Conservation (phyloP, 2,113 vertebrate genomes). For the Elgaria multicarinata region DNA sequence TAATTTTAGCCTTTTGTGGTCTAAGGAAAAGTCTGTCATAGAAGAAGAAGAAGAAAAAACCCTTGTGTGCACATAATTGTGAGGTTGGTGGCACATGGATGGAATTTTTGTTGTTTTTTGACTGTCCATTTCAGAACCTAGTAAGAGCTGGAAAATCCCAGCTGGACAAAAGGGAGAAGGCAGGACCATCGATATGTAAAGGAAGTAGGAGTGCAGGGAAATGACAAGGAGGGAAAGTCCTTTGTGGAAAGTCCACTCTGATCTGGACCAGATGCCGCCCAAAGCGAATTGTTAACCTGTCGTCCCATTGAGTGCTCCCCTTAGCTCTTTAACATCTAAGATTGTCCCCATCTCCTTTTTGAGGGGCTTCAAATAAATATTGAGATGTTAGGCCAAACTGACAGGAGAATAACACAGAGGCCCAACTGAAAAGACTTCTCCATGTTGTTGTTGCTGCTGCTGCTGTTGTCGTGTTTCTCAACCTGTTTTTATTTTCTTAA, state of each 20-base stretch:
- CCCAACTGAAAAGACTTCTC: not conserved
- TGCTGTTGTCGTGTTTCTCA: too few species aligned
- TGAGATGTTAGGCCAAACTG: not conserved
- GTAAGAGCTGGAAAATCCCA: constrained; percentile 71
- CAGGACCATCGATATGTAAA: not conserved
- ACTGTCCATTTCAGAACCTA: constrained; percentile 60
- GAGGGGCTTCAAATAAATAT: not conserved
- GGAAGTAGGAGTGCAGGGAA: not conserved
- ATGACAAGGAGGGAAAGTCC: not conserved
- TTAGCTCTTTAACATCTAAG: not conserved
- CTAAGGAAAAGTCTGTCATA: constrained; percentile 57
- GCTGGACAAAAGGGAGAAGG: constrained; percentile 55
- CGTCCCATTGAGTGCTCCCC: not conserved
- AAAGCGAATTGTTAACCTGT: not conserved
- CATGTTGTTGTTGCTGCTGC: not conserved
- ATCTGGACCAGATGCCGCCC: not conserved
- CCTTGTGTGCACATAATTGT: constrained; percentile 26
- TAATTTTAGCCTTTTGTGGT: constrained; percentile 69
- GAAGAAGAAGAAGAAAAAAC: not conserved
- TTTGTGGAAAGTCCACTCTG: not conserved
- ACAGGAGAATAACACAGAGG: not conserved
- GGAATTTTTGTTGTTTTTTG: constrained; percentile 62
- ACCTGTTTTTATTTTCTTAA: too few species aligned
- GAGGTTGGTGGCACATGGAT: constrained; percentile 59
- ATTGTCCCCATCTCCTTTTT: not conserved